Evolutionary conservation across 1,140 invertebrate genomes (phyloP), one percentile per base, ranked within the genome.

Genomic region (Euwallacea fornicatus): DNA sequence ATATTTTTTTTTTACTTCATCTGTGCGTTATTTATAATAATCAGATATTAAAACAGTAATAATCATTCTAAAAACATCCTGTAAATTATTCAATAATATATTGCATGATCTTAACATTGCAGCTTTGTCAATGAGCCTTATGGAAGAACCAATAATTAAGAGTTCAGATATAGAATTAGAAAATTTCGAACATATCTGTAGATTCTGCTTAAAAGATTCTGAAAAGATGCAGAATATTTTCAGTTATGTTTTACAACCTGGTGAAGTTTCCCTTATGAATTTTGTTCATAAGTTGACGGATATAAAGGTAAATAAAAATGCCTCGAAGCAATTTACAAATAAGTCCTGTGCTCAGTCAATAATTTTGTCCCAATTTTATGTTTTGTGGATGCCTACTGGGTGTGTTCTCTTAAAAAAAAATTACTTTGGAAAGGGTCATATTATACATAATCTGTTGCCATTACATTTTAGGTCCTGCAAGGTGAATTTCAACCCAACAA

Each of bases 241-340:
- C 63, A 53, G 55, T 43, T 56, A 72, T 64, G 69, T 64, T 60
- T 44, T 78, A 41, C 62, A 71, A 11, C 62, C 71, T 10, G 59
- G 71, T 61, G 42, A 63, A 15, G 61, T 66, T 8, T 21, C 54
- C 16, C 15, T 74, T 53, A 69, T 73, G 10, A 66, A 77, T 62
- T 77, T 78, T 69, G 72, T 77, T 59, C 47, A 62, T 41, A 70
- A 68, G 69, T 61, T 78, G 16, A 77, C 77, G 2, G 59, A 73
- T 59, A 68, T 78, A 69, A 72, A 78, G 70, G 77, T 78, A 68
- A 33, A 33, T 33, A 33, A 33, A 33, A 4, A 33, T 4, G 4
- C 21, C 21, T 4, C 4, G 21, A 4, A 33, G 21, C 21, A 33
- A 33, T 33, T 33, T 33, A 33, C 4, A 33, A 33, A 33, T 33